Evolutionary conservation across 2,888 invertebrate species (phyloP), one percentile per base, ranked within the genome.

Genomic region (Unio delphinus): DNA sequence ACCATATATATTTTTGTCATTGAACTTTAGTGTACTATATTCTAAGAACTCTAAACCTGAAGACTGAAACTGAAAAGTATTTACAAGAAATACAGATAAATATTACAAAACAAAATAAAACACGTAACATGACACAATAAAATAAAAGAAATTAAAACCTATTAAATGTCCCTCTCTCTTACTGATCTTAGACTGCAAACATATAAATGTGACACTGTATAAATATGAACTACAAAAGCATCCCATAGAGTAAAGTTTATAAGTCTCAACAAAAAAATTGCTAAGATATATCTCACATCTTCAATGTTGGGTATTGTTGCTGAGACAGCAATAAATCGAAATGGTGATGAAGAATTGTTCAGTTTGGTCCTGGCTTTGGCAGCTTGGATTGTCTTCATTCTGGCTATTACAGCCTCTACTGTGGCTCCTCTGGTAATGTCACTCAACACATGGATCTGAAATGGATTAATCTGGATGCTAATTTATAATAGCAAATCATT

Each of bases 221-320:
- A 45, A 45, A 11, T 45, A 45, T 45, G 45, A 8, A 45, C 11
- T 45, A 11, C 45, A 45, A 45, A 45, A 45, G 45, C 11, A 45
- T 45, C 45, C 11, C 45, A 45, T 11, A 45, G 45, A 18, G 58
- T 11, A 58, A 26, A 58, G 1, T 26, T 23, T 17, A 58, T 58
- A 58, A 23, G 17, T 64, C n/a, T 18, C n/a, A 6, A 6, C 4
- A 26, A 54, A 17, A 1, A 11, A 1, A 11, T 23, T 18, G n/a
- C 45, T 54, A 55, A 30, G 20, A 58, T 30, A n/a, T 64, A 55
- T 64, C 82, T 79, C 75, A 90, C 92, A 86, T 95, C 95, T 79
- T 93, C 93, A 54, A 94, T 93, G 86, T 95, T 95, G 62, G 94
- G 93, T 72, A 95, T 93, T 0, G 95, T 95, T 3, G 95, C 95